Evolutionary conservation across 2,113 vertebrate genomes (phyloP).

Genomic region (Alexandromys fortis): DNA sequence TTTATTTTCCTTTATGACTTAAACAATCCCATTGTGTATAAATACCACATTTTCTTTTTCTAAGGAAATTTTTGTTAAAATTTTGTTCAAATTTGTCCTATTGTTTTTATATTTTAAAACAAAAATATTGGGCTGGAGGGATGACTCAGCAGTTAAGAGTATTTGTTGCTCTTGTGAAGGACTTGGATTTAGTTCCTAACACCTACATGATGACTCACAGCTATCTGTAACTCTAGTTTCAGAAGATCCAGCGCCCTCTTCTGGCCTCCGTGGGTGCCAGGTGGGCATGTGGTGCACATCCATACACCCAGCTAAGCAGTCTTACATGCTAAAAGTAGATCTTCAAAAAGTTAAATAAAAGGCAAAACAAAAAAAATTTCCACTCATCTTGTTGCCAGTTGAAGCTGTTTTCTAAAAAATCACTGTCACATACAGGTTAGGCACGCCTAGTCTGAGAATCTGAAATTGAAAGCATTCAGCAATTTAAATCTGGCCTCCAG

Average conservation of each 20-base stretch:
- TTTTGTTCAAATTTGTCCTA: conserved; percentile 29
- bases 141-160: neutral
- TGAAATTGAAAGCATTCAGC: neutral
- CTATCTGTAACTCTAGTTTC: neutral
- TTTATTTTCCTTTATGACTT: neutral
- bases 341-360: neutral
- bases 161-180: neutral
- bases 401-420: neutral
- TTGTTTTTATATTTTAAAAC: conserved; percentile 23
- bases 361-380: neutral
- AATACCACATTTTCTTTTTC: neutral
- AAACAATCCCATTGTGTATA: neutral
- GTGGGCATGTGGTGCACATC: neutral
- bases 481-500: neutral
- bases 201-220: neutral
- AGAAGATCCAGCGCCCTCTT: neutral
- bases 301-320: neutral
- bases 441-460: neutral
- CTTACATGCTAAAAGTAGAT: neutral
- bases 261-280: neutral
- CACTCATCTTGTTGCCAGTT: neutral
- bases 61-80: conserved; percentile 22
- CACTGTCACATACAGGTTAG: neutral
- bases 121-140: neutral
- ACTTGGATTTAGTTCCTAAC: neutral